phyloP scores from a whole-genome alignment of 2,888 invertebrate genomes.

The Sialis fuliginosa region DNA sequence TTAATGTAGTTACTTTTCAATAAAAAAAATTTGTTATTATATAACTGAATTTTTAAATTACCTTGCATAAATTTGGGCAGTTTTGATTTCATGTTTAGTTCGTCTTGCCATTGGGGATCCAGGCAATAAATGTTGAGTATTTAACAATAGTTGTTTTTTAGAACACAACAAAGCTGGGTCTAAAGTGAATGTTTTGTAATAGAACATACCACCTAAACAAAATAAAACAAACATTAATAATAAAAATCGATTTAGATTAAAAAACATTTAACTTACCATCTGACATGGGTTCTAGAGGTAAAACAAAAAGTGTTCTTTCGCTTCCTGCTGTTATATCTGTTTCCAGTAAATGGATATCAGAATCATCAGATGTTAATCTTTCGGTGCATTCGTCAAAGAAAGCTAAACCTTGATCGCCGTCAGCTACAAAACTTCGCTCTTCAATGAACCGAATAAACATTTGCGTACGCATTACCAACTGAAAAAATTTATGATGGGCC shows the following conservation, averaged over 20 bases:
- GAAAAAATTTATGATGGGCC: constrained; percentile 76
- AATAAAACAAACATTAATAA: neutral
- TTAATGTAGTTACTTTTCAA: too few relatives aligned
- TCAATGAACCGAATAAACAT: constrained; percentile 98
- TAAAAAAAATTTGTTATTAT: too few relatives aligned
- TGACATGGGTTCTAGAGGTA: constrained; percentile 68
- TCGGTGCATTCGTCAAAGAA: constrained; percentile 97
- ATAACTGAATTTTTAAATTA: too few relatives aligned
- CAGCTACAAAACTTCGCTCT: constrained; percentile 96
- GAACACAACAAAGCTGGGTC: constrained; percentile 36
- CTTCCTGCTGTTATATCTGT: constrained; percentile 60
- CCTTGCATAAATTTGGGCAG: constrained; percentile 67
- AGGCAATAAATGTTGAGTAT: constrained; percentile 30
- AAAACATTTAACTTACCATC: constrained; percentile 15
- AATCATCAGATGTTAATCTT: constrained; percentile 42
- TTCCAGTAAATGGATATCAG: constrained; percentile 53
- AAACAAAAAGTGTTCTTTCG: constrained; percentile 86
- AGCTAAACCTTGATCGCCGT: constrained; percentile 85
- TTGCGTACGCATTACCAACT: constrained; percentile 79
- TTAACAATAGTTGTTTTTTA: constrained; percentile 19
- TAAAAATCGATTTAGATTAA: neutral
- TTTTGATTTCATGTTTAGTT: constrained; percentile 89
- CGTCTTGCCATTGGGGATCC: constrained; percentile 84
- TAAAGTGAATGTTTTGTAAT: constrained; percentile 42
- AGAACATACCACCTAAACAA: constrained; percentile 27